Base-by-base conservation (phyloP, 2,113 vertebrate species). In the Poeciliopsis prolifica region DNA sequence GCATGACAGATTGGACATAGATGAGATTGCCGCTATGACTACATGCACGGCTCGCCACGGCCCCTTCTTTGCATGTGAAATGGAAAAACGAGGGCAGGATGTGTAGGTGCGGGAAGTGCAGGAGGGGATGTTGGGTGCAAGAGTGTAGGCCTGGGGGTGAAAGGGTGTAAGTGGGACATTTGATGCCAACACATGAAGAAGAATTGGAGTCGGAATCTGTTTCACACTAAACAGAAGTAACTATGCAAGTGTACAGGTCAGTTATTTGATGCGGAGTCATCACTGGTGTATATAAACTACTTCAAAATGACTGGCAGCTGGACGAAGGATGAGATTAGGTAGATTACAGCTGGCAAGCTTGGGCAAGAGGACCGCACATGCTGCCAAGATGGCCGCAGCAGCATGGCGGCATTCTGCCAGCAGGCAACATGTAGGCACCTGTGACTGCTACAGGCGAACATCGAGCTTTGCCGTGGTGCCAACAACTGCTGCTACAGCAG, bases 1-100 rank as follows among this genome's bases (percentile, higher is more conserved):
- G 87, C 93, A 93, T 95, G 94, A 95, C 95, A 95, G 94, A 95
- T 95, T 96, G 94, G 94, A 94, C 93, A 94, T 93, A 92, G 90
- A 94, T 90, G 88, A 95, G 91, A 92, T 94, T 94, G 92, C 92
- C 84, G 91, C 92, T 93, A 93, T 93, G 93, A 95, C 93, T 95
- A 95, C 96, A 95, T 94, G 89, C 87, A 95, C 87, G 89, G 82
- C 83, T 91, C 86, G 88, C 92, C 82, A 91, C 89, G 87, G 90
- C 86, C 90, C 87, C 87, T 78, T 91, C 91, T 94, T 95, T 94
- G 93, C 90, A 95, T 94, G 92, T 91, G 92, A 94, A 95, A 95
- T 89, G 90, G 89, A 79, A 80, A 91, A 91, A 87, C 83, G 79
- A 80, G 81, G 83, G 79, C 17, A 48, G 83, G 80, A 84, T 74